Percentiles rank a stretch among this genome's conserved stretches.
These are phyloP conservation scores for Tridacna crocea DNA, from an alignment of 2,888 invertebrate genomes.

Conservation along the genomic window DNA sequence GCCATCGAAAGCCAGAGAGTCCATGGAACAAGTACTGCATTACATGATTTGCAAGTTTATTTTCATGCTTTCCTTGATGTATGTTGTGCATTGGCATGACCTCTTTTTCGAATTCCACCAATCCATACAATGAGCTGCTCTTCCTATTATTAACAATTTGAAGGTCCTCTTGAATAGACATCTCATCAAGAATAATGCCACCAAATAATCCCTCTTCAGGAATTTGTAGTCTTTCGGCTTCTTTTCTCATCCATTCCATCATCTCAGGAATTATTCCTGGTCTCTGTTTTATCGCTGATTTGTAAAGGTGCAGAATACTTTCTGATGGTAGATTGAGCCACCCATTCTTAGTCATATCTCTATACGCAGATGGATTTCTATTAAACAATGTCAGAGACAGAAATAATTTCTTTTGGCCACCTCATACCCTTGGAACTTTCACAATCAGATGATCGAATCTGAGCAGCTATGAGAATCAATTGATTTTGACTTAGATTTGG, in stretches of 20 bases:
- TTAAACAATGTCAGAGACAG: not conserved
- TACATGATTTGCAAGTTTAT: not conserved
- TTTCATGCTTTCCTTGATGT: not conserved
- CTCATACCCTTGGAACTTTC: not conserved
- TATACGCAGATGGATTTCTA: not conserved
- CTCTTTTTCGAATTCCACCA: not conserved
- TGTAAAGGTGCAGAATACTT: not conserved
- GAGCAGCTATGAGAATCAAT: not conserved
- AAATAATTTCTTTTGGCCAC: not conserved
- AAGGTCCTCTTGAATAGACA: conserved; percentile 50
- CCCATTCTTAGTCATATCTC: not conserved
- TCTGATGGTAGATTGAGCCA: not conserved
- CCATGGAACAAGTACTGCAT: not conserved
- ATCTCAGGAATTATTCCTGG: not conserved
- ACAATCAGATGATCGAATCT: not conserved
- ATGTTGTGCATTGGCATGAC: not conserved
- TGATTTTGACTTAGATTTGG: not conserved
- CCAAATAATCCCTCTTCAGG: conserved; percentile 33
- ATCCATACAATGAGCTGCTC: not conserved
- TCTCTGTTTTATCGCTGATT: not conserved
- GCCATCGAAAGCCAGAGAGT: not conserved
- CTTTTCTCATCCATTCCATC: not conserved
- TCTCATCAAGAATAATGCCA: conserved; percentile 48
- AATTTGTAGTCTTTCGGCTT: not conserved
- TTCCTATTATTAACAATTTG: not conserved